These are phyloP conservation scores for Sebastolobus alascanus DNA, from an alignment of 2,797 vertebrate genomes.

Conservation along the genomic window DNA sequence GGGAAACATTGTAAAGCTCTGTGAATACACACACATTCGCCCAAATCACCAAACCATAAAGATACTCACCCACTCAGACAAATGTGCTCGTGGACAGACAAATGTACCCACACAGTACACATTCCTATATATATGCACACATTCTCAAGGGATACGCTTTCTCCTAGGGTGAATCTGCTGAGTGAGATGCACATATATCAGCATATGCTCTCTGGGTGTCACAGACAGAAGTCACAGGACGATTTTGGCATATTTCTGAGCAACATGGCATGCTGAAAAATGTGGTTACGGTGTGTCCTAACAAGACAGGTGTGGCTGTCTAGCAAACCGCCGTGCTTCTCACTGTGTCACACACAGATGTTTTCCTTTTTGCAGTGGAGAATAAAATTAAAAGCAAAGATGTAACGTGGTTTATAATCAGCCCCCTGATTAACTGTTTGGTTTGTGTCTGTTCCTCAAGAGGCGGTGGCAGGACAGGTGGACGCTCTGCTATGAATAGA, in stretches of 20 bases:
- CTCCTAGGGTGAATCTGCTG: constrained; percentile 66
- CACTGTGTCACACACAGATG: background rate
- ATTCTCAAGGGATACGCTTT: constrained; percentile 66
- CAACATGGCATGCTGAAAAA: constrained; percentile 50
- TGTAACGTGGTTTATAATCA: constrained; percentile 11
- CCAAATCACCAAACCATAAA: constrained; percentile 37
- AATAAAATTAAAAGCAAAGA: constrained; percentile 14
- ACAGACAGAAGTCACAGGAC: constrained; percentile 52
- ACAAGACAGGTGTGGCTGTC: constrained; percentile 56
- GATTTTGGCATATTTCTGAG: constrained; percentile 60
- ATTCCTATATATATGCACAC: constrained; percentile 59
- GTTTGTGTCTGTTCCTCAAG: constrained; percentile 29
- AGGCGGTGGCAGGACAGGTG: constrained; percentile 14
- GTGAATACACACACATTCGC: constrained; percentile 33
- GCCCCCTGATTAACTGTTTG: constrained; percentile 21
- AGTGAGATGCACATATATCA: constrained; percentile 68
- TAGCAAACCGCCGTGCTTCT: constrained; percentile 14
- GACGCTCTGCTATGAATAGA: constrained; percentile 33
- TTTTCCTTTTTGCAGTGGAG: constrained; percentile 8
- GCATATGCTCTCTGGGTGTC: constrained; percentile 57
- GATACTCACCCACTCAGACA: constrained; percentile 39
- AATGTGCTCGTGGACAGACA: constrained; percentile 45
- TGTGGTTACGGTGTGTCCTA: constrained; percentile 35
- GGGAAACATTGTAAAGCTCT: constrained; percentile 51
- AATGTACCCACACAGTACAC: constrained; percentile 42